A percentile compares a stretch with the other conserved stretches of the same genome.
These are phyloP conservation scores for Synergus laeviventris DNA, from an alignment of 2,888 invertebrate genomes.

Conservation along the genomic window DNA sequence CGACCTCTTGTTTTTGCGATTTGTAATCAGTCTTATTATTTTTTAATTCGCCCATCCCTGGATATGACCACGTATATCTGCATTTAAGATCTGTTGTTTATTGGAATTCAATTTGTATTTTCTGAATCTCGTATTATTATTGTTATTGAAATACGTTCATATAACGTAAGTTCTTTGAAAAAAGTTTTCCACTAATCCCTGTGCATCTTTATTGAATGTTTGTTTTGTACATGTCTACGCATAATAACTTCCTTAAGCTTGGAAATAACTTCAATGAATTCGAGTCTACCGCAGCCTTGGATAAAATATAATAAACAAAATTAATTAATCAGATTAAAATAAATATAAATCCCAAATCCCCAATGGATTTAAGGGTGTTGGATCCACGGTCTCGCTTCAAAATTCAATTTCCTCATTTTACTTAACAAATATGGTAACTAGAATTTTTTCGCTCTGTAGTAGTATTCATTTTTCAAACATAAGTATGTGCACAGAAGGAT, in stretches of 20 bases:
- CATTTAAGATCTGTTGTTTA: not conserved
- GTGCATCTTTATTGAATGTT: conserved; percentile 16
- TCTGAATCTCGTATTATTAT: not conserved
- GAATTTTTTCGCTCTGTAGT: too few species aligned
- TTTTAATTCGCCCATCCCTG: conserved; percentile 20
- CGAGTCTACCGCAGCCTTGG: not conserved
- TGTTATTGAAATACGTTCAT: not conserved
- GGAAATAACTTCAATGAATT: not conserved
- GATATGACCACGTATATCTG: conserved; percentile 38
- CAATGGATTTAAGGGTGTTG: too few species aligned
- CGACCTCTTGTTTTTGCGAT: not conserved
- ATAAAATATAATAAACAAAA: not conserved
- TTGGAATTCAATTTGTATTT: not conserved
- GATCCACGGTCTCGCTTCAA: too few species aligned
- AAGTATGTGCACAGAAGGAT: too few species aligned
- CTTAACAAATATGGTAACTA: too few species aligned
- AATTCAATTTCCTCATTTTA: too few species aligned
- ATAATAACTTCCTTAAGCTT: not conserved
- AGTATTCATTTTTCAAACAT: too few species aligned
- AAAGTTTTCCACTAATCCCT: conserved; percentile 24
- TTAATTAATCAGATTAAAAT: not conserved
- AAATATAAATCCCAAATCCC: not conserved
- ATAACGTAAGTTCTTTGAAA: not conserved
- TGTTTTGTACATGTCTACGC: not conserved
- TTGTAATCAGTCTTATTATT: not conserved